Evolutionary conservation across 1,140 invertebrate genomes (phyloP).

Genomic region (Atta cephalotes): DNA sequence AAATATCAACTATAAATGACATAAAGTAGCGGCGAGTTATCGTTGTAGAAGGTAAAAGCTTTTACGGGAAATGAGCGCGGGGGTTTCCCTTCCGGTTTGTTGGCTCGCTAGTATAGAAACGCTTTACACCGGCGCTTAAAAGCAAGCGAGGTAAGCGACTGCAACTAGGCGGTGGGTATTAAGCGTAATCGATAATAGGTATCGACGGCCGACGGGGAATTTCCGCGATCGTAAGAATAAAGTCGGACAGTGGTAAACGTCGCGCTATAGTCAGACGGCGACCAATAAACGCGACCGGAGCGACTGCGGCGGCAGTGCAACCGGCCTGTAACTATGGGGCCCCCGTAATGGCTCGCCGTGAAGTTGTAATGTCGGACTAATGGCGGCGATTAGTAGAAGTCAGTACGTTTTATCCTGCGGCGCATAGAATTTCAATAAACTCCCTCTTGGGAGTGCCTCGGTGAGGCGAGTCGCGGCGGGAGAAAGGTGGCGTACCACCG

Average conservation of each 20-base stretch:
- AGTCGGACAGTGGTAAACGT: conserved; percentile 62
- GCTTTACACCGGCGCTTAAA: conserved; percentile 37
- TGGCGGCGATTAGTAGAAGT: conserved; percentile 69
- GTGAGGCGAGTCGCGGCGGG: neutral
- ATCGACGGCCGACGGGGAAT: conserved; percentile 40
- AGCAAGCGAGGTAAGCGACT: conserved; percentile 13
- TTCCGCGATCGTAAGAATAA: conserved; percentile 38
- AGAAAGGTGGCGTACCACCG: conserved; percentile 5
- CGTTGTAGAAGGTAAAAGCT: conserved; percentile 52
- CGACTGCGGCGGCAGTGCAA: conserved; percentile 1
- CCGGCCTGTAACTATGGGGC: conserved; percentile 27
- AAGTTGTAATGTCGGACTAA: conserved; percentile 65
- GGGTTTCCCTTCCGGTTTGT: conserved; percentile 21
- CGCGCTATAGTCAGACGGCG: conserved; percentile 44
- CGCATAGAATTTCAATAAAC: conserved; percentile 70
- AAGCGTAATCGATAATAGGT: conserved; percentile 62
- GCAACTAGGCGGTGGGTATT: conserved; percentile 36
- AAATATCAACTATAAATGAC: conserved; percentile 39
- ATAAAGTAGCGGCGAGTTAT: conserved; percentile 45
- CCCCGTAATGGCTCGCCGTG: conserved; percentile 48
- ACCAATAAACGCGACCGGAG: neutral
- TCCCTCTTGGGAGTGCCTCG: neutral
- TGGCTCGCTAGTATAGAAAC: conserved; percentile 19
- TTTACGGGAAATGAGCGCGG: conserved; percentile 58
- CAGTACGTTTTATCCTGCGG: conserved; percentile 58